These are phyloP conservation scores for Dasyurus viverrinus DNA, from an alignment of 2,113 vertebrate genomes.

Conservation along the genomic window DNA sequence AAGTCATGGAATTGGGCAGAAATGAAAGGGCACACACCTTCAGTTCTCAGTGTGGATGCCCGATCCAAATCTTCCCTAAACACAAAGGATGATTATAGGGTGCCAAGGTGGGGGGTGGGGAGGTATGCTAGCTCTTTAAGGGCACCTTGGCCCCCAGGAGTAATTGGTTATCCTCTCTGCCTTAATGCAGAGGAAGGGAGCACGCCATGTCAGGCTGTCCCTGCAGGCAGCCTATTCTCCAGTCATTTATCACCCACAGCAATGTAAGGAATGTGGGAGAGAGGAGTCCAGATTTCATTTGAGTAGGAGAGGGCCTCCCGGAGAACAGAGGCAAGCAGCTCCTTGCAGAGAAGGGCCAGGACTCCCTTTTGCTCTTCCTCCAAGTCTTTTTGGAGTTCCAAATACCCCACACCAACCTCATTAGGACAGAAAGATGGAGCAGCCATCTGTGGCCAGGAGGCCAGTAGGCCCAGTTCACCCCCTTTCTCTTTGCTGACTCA, in stretches of 20 bases:
- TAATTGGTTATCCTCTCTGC: not conserved
- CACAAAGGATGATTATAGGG: not conserved
- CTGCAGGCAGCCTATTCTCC: constrained; percentile 68
- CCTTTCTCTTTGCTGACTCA: constrained; percentile 9
- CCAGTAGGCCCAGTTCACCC: not conserved
- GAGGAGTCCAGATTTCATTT: constrained; percentile 66
- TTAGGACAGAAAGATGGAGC: not conserved
- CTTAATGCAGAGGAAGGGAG: constrained; percentile 38
- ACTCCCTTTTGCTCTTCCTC: not conserved
- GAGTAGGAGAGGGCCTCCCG: not conserved
- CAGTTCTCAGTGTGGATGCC: not conserved
- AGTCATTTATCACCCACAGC: constrained; percentile 76
- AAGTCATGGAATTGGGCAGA: not conserved
- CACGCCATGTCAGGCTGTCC: constrained; percentile 44
- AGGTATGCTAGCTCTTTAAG: not conserved
- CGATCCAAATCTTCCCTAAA: not conserved
- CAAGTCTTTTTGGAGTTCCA: not conserved
- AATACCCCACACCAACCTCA: not conserved
- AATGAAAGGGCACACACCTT: not conserved
- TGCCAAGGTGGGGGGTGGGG: not conserved
- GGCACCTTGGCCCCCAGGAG: not conserved
- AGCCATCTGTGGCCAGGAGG: not conserved
- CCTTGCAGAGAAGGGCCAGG: not conserved
- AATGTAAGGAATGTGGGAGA: constrained; percentile 78
- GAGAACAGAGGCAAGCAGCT: not conserved